Conservation (phyloP, 2,797 vertebrate genomes). For the Tokudaia muenninki region DNA sequence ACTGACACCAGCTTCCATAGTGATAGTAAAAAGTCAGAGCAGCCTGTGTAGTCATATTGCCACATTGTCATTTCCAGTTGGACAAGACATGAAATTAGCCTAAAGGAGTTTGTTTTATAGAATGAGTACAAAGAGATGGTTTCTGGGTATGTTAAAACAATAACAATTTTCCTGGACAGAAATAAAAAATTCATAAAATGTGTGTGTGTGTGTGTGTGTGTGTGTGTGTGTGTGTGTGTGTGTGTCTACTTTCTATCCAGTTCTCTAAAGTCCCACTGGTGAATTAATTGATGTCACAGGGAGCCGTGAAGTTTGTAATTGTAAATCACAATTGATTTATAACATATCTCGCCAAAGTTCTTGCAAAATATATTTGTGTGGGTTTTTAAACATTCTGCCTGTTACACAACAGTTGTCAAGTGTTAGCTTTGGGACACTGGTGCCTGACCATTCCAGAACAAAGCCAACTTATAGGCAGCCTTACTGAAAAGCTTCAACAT, state of each 20-base stretch:
- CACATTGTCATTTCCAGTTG: background rate
- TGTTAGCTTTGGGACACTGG: background rate
- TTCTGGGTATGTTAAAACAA: background rate
- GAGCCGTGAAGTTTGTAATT: background rate
- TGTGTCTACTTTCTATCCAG: background rate
- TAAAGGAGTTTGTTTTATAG: background rate
- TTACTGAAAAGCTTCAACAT: background rate
- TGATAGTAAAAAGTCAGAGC: background rate
- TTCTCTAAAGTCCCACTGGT: background rate
- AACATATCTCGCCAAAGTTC: background rate
- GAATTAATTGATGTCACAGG: background rate
- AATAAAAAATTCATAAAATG: background rate
- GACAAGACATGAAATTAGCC: background rate
- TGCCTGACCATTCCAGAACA: background rate
- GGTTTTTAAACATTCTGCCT: background rate
- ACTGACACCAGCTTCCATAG: background rate
- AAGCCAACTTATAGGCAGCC: background rate
- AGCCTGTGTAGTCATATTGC: background rate
- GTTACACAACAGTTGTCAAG: background rate
- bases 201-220: background rate
- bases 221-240: background rate
- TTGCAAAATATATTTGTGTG: background rate
- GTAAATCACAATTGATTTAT: conserved; percentile 18
- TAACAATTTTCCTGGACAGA: background rate
- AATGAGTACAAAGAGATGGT: background rate